phyloP scores from a whole-genome alignment of 2,888 invertebrate genomes.

The Archips crataeganus region DNA sequence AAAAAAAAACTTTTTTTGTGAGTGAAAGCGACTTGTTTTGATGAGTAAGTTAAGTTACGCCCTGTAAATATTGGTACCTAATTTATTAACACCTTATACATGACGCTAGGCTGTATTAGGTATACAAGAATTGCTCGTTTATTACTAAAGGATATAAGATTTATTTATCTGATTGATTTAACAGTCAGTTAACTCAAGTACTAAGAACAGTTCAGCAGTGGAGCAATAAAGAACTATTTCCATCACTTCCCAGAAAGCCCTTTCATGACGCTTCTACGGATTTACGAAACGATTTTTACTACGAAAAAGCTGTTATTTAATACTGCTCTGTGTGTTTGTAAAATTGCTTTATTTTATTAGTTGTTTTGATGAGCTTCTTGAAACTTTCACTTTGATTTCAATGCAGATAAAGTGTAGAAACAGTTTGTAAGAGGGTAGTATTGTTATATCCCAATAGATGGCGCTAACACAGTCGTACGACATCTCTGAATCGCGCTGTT shows the following conservation, averaged over 20 bases:
- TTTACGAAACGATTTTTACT: constrained; percentile 5
- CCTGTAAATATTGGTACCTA: too few species aligned
- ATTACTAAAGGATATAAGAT: background rate
- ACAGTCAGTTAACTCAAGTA: constrained; percentile 1
- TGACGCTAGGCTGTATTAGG: too few species aligned
- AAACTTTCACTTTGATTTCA: background rate
- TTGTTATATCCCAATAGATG: too few species aligned
- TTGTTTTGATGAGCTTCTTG: background rate
- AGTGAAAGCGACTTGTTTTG: too few species aligned
- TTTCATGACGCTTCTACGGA: constrained; percentile 5
- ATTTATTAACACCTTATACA: too few species aligned
- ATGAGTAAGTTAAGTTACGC: too few species aligned
- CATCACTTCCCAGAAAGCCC: constrained; percentile 2
- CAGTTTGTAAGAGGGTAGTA: too few species aligned
- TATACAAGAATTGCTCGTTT: too few species aligned
- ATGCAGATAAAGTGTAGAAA: too few species aligned
- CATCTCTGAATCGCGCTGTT: too few species aligned
- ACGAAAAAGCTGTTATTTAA: background rate
- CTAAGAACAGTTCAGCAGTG: constrained; percentile 4
- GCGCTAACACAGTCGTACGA: too few species aligned
- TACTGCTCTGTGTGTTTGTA: background rate
- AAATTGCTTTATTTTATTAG: background rate
- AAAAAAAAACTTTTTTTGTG: too few species aligned
- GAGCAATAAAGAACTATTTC: constrained; percentile 21
- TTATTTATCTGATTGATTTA: background rate